Base-by-base conservation (phyloP, 2,888 invertebrate species). In the Heliconius ethilla region DNA sequence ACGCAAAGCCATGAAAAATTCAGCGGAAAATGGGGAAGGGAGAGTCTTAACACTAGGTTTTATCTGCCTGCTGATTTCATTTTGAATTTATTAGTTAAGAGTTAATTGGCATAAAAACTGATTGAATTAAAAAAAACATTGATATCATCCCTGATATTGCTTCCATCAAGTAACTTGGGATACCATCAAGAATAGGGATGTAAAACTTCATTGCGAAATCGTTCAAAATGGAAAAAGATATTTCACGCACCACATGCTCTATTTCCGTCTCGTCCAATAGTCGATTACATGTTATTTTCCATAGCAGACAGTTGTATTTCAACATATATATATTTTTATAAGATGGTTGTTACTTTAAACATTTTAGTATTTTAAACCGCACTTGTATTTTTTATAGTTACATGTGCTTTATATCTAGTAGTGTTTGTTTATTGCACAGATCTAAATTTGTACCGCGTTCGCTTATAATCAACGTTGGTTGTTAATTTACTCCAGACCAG, bases 351-450 rank as follows among this genome's bases (percentile, higher is more conserved):
- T 51, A 51, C 22, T 22, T 51, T 22, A 18, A 51, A 9, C 22
- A 18, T 40, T 40, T 3, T 40, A 40, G 40, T 40, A 9, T 40
- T 40, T 40, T 40, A 69, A 75, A 70, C 70, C 37, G 40, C 69
- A 40, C 45, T 67, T 63, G 18, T 72, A 51, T 65, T 75, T 77
- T 80, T 79, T 79, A 75, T 79, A 65, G 65, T 65, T 78, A 78
- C 79, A 80, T 67, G 76, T 81, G 81, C 75, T 79, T 80, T 78
- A 70, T 80, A 72, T 81, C 80, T 40, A 40, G n/a, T 70, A 40
- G 22, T 76, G 75, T 81, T 76, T 81, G 78, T 81, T 81, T 81
- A 76, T 73, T 75, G 63, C 33, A 59, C n/a, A 40, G 63, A 63
- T 78, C 81, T 81, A 81, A 76, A 74, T 80, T 76, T 63, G 81